A percentile compares a stretch with the other conserved stretches of the same genome.
phyloP scores from a whole-genome alignment of 1,140 invertebrate genomes.

The Platorchestia sp. region DNA sequence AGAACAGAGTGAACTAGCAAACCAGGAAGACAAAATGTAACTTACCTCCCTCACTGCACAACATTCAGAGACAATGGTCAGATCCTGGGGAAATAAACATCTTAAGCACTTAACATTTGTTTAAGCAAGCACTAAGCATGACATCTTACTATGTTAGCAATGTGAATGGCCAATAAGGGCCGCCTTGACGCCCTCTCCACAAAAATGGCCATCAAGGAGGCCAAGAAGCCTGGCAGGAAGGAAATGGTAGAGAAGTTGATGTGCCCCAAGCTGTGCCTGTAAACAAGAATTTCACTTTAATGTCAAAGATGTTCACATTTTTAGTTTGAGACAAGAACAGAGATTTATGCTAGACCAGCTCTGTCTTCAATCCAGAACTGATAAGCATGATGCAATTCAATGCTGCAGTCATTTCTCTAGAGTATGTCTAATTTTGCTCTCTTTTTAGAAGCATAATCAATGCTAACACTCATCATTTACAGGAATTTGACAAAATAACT shows the following conservation, averaged over 20 bases:
- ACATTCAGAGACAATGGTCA: too few species aligned
- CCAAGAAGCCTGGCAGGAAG: conserved; percentile 15
- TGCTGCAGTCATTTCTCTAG: too few species aligned
- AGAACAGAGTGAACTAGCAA: too few species aligned
- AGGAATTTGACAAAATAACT: too few species aligned
- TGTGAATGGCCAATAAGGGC: neutral
- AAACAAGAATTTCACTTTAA: neutral
- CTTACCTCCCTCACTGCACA: too few species aligned
- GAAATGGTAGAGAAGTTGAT: conserved; percentile 7
- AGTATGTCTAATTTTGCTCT: too few species aligned
- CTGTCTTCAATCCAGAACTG: too few species aligned
- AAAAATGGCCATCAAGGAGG: neutral
- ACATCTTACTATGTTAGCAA: conserved; percentile 41
- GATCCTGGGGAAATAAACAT: too few species aligned
- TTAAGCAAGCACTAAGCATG: neutral
- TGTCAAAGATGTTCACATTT: neutral
- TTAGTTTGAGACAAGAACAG: neutral
- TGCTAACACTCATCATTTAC: too few species aligned
- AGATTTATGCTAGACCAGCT: neutral
- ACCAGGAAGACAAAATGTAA: too few species aligned
- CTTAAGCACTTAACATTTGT: neutral
- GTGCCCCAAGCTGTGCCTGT: neutral
- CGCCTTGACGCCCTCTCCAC: neutral
- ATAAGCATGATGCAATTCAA: too few species aligned
- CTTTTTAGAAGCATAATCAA: too few species aligned